Percentiles rank a stretch among this genome's conserved stretches.
Conservation (phyloP, 1,140 invertebrate species). For the Thaumetopoea pityocampa region DNA sequence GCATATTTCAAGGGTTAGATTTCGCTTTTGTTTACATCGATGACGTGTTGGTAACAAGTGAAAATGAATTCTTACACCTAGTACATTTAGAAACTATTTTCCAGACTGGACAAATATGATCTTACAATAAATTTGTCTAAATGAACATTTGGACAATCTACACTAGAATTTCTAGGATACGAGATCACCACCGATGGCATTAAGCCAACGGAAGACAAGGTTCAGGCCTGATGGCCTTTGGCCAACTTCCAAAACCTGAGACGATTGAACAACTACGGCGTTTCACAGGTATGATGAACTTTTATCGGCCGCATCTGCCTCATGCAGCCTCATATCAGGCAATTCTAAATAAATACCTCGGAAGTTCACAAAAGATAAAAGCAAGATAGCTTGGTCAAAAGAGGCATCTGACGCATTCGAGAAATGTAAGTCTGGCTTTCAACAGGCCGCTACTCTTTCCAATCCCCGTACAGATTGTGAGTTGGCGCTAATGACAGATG, state of each 20-base stretch:
- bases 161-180: not conserved
- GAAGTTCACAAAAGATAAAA: too few relatives aligned
- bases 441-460: too few relatives aligned
- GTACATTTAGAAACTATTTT: slow-evolving; percentile 3
- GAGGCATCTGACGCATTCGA: too few relatives aligned
- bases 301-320: slow-evolving; percentile 1
- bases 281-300: slow-evolving; percentile 9
- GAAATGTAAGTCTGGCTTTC: too few relatives aligned
- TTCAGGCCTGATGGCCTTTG: slow-evolving; percentile 5
- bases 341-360: too few relatives aligned
- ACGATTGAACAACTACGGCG: not conserved
- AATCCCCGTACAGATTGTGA: too few relatives aligned
- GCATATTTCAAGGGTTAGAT: not conserved
- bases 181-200: not conserved
- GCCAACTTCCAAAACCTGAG: not conserved
- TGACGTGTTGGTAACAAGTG: slow-evolving; percentile 1
- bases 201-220: not conserved
- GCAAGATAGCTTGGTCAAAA: too few relatives aligned
- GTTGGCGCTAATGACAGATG: too few relatives aligned
- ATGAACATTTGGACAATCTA: slow-evolving; percentile 1
- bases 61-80: not conserved
- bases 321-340: too few relatives aligned
- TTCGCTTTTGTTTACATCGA: slow-evolving; percentile 3
- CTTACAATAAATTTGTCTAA: slow-evolving; percentile 4
- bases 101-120: not conserved